Percentiles rank a stretch among this genome's conserved stretches.
These are phyloP conservation scores for Tapirus terrestris DNA, from an alignment of 2,113 vertebrate genomes.

Conservation along the genomic window DNA sequence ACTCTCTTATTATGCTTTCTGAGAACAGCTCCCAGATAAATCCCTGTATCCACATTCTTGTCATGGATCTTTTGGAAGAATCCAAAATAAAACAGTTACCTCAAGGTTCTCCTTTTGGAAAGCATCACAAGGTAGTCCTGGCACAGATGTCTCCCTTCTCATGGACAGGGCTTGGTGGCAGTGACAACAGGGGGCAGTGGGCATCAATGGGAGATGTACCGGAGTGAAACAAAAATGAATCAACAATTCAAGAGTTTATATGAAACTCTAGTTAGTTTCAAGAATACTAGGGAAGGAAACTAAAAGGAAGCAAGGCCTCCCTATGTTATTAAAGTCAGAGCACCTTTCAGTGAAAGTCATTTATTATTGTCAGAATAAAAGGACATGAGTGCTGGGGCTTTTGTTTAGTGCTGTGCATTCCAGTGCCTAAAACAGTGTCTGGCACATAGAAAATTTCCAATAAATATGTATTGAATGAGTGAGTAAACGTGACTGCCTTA, in stretches of 20 bases:
- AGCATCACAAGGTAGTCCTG: not conserved
- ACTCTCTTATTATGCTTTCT: not conserved
- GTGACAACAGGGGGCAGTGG: not conserved
- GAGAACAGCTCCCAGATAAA: not conserved
- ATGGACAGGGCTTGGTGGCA: not conserved
- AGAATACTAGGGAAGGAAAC: not conserved
- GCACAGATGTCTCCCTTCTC: not conserved
- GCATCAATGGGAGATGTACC: no score
- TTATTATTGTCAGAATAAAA: constrained; percentile 10
- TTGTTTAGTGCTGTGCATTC: not conserved
- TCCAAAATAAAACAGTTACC: not conserved
- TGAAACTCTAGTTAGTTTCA: not conserved
- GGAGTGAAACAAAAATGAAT: not conserved
- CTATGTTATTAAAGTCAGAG: not conserved
- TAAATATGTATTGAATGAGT: not conserved
- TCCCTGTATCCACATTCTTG: not conserved
- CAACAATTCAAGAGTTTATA: not conserved
- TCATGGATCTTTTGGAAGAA: not conserved
- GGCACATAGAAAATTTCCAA: not conserved
- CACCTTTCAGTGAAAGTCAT: not conserved
- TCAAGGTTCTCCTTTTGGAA: not conserved
- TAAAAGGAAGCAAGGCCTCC: not conserved
- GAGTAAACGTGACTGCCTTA: not conserved
- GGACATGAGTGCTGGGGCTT: not conserved
- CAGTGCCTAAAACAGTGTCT: not conserved